phyloP scores from a whole-genome alignment of 2,888 invertebrate species.

The Dynastes hyllus region DNA sequence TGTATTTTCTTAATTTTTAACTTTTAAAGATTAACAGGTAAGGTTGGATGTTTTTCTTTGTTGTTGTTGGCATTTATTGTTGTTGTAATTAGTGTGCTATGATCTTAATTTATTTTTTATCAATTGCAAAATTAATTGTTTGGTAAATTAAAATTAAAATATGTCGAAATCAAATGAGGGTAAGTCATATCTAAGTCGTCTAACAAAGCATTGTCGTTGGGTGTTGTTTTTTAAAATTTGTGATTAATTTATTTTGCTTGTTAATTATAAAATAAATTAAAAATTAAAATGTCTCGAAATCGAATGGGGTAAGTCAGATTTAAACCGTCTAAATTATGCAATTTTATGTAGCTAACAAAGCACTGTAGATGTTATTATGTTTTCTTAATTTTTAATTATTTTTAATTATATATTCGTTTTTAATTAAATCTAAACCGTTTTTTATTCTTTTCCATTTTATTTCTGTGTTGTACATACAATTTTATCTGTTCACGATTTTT shows the following conservation, averaged over 20 bases:
- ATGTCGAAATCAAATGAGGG: not conserved
- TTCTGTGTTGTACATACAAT: not conserved
- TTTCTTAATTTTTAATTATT: not conserved
- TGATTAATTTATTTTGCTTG: constrained; percentile 33
- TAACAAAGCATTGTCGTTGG: no score
- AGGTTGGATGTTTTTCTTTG: constrained; percentile 40
- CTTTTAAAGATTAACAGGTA: constrained; percentile 43
- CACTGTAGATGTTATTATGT: no score
- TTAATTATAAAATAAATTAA: no score
- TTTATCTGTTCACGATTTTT: constrained; percentile 21
- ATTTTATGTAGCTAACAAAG: no score
- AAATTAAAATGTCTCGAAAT: no score
- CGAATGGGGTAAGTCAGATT: no score
- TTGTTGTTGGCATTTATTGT: constrained; percentile 26
- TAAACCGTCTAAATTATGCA: no score
- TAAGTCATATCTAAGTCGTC: not conserved
- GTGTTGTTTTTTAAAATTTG: constrained; percentile 14
- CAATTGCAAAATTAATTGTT: not conserved
- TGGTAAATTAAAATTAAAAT: not conserved
- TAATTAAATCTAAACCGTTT: not conserved
- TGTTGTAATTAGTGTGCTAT: constrained; percentile 5
- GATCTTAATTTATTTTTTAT: not conserved
- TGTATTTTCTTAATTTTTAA: constrained; percentile 55
- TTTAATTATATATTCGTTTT: constrained; percentile 22
- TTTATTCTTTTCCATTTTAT: not conserved